A percentile compares a stretch with the other conserved stretches of the same genome.
Evolutionary conservation across 2,113 vertebrate genomes (phyloP).

Genomic region (Pandion haliaetus): DNA sequence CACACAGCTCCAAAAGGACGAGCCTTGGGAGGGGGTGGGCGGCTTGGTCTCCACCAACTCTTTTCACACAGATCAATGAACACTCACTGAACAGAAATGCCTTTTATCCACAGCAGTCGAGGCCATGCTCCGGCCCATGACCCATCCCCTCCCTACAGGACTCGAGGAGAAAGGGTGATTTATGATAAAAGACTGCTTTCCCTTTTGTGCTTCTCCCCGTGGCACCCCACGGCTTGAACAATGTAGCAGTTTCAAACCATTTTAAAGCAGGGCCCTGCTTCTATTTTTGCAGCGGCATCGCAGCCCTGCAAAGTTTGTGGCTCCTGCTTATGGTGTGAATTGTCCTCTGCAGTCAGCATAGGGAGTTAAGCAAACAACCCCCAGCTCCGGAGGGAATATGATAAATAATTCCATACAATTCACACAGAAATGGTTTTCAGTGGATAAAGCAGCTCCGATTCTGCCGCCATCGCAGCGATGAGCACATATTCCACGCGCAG

Average conservation of each 20-base stretch:
- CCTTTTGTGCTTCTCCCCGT: background rate
- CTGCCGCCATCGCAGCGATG: rapidly evolving
- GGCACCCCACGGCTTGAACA: background rate
- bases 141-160: background rate
- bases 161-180: rapidly evolving
- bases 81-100: background rate
- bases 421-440: background rate
- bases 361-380: background rate
- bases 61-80: constrained; percentile 35
- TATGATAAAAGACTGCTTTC: background rate
- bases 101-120: background rate
- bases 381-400: background rate
- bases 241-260: background rate
- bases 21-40: background rate
- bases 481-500: rapidly evolving
- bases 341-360: rapidly evolving
- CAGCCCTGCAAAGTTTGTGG: background rate
- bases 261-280: background rate
- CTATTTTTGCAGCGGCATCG: background rate
- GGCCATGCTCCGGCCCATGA: background rate
- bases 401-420: background rate
- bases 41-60: constrained; percentile 21
- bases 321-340: background rate
- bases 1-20: background rate
- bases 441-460: background rate